Evolutionary conservation across 2,113 vertebrate species (phyloP), one percentile per base, ranked within the genome.

Genomic region (Gallinago undulata): DNA sequence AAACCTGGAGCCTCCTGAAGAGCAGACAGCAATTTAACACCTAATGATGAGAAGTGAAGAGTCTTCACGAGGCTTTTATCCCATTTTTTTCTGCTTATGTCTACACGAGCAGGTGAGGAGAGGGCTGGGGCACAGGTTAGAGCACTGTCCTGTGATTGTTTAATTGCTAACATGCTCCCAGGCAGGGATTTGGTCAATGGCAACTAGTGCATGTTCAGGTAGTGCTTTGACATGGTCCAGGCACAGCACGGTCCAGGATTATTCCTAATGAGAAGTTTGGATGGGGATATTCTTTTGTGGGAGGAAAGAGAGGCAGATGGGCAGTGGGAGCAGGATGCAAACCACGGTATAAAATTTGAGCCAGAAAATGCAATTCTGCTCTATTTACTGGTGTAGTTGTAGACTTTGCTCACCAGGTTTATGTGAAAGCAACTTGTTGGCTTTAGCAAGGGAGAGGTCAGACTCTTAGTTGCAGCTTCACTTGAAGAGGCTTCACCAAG

Each of bases 161-260:
- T 1, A 1, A 15, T 50, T 75, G 19, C 18, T 67, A 63, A 28
- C 10, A 23, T 64, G 9, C 4, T 85, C 23, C 57, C 35, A 78
- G 15, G 15, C 25, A 24, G 43, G 10, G 25, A 35, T 68, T 84
- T 64, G 8, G 13, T 79, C 35, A 51, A 17, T 4, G 12, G 6
- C 11, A 62, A 41, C 48, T 31, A 68, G 4, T 1, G 0, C 1
- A 3, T 60, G 7, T 33, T 33, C 4, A 1, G 6, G 35, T 24
- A 60, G 63, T 35, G 7, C 53, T 93, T 31, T 84, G 59, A 31
- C 3, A 7, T 5, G 21, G 21, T 47, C 39, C 48, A 86, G 12
- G 22, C 22, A 50, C 21, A 47, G 21, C 24, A 27, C 19, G 31
- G 45, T 37, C 28, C 19, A 43, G 13, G 19, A 60, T 51, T 87